Conservation (phyloP, 2,113 vertebrate species). For the Hydrochoerus hydrochaeris region DNA sequence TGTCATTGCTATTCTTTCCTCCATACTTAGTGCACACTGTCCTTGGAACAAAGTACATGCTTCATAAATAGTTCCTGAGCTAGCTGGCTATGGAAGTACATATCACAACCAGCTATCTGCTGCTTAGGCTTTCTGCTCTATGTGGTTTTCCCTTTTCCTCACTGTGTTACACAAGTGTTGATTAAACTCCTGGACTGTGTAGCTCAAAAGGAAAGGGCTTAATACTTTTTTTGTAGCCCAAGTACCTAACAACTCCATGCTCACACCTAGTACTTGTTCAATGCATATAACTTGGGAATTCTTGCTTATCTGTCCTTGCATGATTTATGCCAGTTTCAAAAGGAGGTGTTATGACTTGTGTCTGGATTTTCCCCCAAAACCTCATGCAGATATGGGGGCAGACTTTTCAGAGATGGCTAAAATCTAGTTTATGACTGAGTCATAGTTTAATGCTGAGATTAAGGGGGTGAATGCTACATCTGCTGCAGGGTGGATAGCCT, state of each 20-base stretch:
- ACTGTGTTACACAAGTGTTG: background rate
- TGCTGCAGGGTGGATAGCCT: no score
- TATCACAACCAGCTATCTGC: background rate
- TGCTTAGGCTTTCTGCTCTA: background rate
- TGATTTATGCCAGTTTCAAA: background rate
- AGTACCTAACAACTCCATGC: background rate
- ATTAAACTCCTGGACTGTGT: background rate
- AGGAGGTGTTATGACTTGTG: background rate
- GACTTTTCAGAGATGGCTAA: background rate
- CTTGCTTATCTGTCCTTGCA: background rate
- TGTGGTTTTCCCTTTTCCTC: constrained; percentile 43
- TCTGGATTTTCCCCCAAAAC: background rate
- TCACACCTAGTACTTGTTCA: background rate
- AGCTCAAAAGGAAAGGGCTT: background rate
- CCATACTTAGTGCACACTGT: background rate
- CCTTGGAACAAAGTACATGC: background rate
- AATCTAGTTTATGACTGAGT: background rate
- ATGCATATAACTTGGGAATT: background rate
- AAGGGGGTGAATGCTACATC: background rate
- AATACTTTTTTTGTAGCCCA: background rate
- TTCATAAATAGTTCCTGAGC: background rate
- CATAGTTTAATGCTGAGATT: background rate
- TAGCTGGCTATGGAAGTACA: background rate
- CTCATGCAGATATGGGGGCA: background rate
- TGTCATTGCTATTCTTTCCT: constrained; percentile 1